Percentiles rank a stretch among this genome's conserved stretches.
These are phyloP conservation scores for Globodera rostochiensis DNA, from an alignment of 1,140 invertebrate genomes.

Conservation along the genomic window DNA sequence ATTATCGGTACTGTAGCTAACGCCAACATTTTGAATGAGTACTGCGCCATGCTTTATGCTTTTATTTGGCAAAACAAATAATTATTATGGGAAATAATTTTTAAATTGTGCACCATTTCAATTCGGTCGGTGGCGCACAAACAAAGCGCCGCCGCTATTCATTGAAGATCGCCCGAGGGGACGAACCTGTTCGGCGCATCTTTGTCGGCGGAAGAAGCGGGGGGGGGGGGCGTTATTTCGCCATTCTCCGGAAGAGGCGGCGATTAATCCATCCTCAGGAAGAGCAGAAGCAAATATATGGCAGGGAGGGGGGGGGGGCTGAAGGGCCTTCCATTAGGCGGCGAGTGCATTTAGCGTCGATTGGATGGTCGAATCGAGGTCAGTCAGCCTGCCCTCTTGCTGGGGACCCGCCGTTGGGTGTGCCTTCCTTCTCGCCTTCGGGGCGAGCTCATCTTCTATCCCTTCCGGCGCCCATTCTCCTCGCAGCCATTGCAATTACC, in stretches of 20 bases:
- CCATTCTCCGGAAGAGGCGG: not conserved
- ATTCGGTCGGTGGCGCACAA: not conserved
- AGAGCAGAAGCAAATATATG: not conserved
- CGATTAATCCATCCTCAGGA: not conserved
- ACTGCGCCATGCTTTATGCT: too few relatives aligned
- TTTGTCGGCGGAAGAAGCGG: not conserved
- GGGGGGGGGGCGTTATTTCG: not conserved
- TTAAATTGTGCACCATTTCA: not conserved
- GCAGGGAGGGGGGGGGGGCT: not conserved
- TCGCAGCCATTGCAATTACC: not conserved
- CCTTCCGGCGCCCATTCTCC: not conserved
- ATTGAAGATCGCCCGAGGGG: not conserved
- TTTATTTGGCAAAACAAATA: too few relatives aligned
- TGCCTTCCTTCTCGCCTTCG: not conserved
- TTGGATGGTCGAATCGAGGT: not conserved
- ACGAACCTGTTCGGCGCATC: not conserved
- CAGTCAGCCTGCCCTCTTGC: not conserved
- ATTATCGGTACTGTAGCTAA: too few relatives aligned
- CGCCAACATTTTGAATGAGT: too few relatives aligned
- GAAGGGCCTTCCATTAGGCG: not conserved
- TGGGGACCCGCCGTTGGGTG: not conserved
- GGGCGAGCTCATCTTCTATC: not conserved
- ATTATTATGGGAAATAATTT: too few relatives aligned
- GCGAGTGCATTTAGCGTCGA: not conserved
- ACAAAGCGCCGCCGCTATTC: not conserved